phyloP scores from a whole-genome alignment of 2,797 vertebrate species.

The Clamator glandarius region DNA sequence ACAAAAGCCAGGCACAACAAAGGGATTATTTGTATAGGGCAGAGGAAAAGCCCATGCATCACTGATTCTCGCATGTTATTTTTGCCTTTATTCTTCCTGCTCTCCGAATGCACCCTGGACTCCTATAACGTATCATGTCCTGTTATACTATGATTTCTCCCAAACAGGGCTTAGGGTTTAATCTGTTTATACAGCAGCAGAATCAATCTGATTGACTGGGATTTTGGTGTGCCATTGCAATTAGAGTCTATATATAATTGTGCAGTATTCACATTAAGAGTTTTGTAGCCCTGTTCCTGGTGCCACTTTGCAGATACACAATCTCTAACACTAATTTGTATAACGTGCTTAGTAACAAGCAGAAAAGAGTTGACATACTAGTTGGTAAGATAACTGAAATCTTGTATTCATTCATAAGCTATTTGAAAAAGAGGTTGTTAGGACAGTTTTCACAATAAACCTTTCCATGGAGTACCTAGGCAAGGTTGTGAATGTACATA shows the following conservation, averaged over 20 bases:
- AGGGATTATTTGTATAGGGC: not conserved
- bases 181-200: conserved; percentile 11
- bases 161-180: not conserved
- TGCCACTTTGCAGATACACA: not conserved
- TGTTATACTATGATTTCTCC: not conserved
- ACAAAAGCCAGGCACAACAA: not conserved
- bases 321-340: not conserved
- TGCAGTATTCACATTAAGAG: not conserved
- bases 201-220: conserved; percentile 9
- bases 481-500: fast-evolving
- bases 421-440: not conserved
- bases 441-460: not conserved
- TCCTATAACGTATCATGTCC: not conserved
- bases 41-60: not conserved
- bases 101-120: not conserved
- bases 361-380: not conserved
- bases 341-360: not conserved
- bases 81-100: not conserved
- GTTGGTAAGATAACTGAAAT: not conserved
- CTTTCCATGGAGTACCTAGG: not conserved
- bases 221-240: not conserved
- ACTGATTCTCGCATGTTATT: not conserved
- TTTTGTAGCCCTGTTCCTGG: not conserved
- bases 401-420: not conserved
- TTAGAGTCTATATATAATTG: not conserved